Conservation (phyloP, 2,113 vertebrate genomes). For the Protobothrops mucrosquamatus region DNA sequence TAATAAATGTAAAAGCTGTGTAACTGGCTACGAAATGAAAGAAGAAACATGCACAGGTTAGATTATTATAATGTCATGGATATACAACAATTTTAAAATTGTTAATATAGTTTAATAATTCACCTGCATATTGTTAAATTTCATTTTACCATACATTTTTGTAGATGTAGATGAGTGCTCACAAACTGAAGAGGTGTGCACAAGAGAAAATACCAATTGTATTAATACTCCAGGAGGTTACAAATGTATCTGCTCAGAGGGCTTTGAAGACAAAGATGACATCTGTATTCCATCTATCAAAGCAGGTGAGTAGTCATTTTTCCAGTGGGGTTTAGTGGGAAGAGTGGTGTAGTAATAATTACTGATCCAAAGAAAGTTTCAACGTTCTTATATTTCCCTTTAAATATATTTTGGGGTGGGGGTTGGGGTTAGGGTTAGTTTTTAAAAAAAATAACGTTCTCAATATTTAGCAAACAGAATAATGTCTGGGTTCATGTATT, state of each 20-base stretch:
- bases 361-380: not conserved
- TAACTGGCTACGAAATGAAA: slow-evolving; percentile 74
- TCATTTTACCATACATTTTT: not conserved
- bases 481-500: too few species aligned
- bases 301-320: slow-evolving; percentile 64
- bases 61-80: not conserved
- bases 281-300: slow-evolving; percentile 69
- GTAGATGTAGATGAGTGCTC: slow-evolving; percentile 87
- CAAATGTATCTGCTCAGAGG: slow-evolving; percentile 76
- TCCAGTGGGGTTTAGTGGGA: not conserved
- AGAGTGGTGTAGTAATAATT: not conserved
- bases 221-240: slow-evolving; percentile 83
- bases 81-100: not conserved
- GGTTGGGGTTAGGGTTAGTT: too few species aligned
- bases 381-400: not conserved
- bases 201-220: slow-evolving; percentile 76
- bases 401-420: not conserved
- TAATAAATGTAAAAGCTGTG: slow-evolving; percentile 74
- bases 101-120: not conserved
- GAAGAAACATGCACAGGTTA: slow-evolving; percentile 82
- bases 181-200: slow-evolving; percentile 68
- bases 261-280: slow-evolving; percentile 77
- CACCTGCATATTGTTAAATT: not conserved
- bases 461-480: too few species aligned
- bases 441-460: too few species aligned